Evolutionary conservation across 1,140 invertebrate genomes (phyloP), one percentile per base, ranked within the genome.

Genomic region (Gonatopus flavifemur): DNA sequence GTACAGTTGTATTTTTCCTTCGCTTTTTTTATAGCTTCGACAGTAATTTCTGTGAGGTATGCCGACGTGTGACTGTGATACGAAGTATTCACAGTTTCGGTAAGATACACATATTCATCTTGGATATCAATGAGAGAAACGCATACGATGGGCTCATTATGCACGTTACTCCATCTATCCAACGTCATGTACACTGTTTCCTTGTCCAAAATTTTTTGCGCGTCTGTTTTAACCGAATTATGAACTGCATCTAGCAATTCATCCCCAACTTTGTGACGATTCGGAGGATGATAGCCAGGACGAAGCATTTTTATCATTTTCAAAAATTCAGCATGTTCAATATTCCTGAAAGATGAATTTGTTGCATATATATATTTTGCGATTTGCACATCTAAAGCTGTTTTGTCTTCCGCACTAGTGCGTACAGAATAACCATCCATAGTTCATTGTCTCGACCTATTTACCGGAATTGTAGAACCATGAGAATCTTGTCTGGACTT

Each of bases 291-390:
- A 35, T 59, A 59, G 25, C 46, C 46, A 39, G 45, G 49, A 49
- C 47, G 43, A 25, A 59, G 35, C n/a, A 52, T 13, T 22, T 49
- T 32, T 18, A 55, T 42, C 22, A 59, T 28, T 46, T 59, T 56
- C n/a, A 42, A 22, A 36, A 59, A 56, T 18, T 59, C 45, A 20
- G 49, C 30, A 15, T 59, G 47, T 50, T 56, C 47, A 2, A 56
- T 49, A 13, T 49, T n/a, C 28, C 42, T 28, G n/a, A 59, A 59
- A 19, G 49, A 7, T 16, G 36, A 52, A 35, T 59, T 59, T 19
- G 53, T 59, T 6, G 53, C 53, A 18, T 47, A 59, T 37, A 59
- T 36, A 44, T 49, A 59, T 21, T 49, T 53, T 45, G 31, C 57
- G 47, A 55, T 12, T 33, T 52, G 49, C 40, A 52, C 22, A 32